Evolutionary conservation across 2,797 vertebrate species (phyloP).

Genomic region (Rhynchotus rufescens): DNA sequence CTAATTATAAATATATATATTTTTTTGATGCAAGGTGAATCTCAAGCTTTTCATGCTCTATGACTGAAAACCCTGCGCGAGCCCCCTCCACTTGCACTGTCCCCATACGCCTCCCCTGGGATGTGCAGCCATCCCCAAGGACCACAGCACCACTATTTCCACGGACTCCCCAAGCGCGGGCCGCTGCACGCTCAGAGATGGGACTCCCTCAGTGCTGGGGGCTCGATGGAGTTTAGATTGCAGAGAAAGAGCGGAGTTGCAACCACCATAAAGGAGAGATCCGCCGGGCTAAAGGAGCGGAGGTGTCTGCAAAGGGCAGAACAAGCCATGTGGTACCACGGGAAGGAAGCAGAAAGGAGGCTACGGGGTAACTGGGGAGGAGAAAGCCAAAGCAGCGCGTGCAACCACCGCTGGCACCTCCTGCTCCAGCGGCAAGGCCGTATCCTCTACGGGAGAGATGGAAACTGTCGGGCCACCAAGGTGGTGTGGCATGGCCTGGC

Average conservation of each 20-base stretch:
- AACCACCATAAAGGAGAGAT: not conserved
- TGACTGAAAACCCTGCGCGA: not conserved
- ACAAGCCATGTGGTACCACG: not conserved
- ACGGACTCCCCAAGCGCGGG: not conserved
- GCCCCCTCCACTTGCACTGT: not conserved
- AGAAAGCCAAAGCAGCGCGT: not conserved
- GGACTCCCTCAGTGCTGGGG: not conserved
- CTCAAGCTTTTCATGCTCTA: not conserved
- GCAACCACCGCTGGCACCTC: not conserved
- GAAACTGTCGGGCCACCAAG: not conserved
- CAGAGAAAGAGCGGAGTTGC: not conserved
- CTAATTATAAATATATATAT: not conserved
- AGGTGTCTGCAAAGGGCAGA: fast-evolving
- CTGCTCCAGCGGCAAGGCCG: not conserved
- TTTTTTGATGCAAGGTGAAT: not conserved
- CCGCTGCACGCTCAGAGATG: fast-evolving
- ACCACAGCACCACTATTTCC: not conserved
- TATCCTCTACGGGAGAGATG: not conserved
- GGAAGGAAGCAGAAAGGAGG: not conserved
- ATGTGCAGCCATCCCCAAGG: fast-evolving
- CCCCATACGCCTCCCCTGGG: not conserved
- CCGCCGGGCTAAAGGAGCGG: not conserved
- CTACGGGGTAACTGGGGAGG: not conserved
- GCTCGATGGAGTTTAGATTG: not conserved
- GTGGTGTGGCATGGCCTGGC: fast-evolving